A percentile compares a stretch with the other conserved stretches of the same genome.
These are phyloP conservation scores for Drosophila dunni DNA, from an alignment of 1,140 invertebrate genomes.

Conservation along the genomic window DNA sequence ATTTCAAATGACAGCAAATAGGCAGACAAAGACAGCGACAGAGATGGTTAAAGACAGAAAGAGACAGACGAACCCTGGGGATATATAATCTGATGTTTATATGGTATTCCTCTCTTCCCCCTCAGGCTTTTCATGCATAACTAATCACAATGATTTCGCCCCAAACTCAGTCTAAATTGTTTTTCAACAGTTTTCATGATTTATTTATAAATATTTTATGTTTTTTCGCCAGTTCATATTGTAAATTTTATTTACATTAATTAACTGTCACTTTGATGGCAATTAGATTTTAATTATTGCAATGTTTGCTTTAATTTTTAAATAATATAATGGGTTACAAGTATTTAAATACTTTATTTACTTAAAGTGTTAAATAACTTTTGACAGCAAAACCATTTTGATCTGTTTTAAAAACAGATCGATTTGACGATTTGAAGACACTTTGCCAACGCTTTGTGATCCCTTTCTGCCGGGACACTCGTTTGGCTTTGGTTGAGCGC, in stretches of 20 bases:
- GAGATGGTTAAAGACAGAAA: constrained; percentile 14
- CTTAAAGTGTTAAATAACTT: background rate
- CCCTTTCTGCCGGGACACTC: constrained; percentile 8
- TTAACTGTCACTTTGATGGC: constrained; percentile 2
- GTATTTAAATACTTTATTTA: too few relatives aligned
- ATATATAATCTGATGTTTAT: constrained; percentile 76
- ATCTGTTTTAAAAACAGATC: background rate
- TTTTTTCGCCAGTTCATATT: background rate
- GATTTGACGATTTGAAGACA: constrained; percentile 6
- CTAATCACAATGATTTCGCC: constrained; percentile 53
- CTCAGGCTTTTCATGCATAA: background rate
- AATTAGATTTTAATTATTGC: background rate
- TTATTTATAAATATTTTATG: constrained; percentile 22
- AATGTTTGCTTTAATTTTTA: background rate
- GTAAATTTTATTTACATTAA: constrained; percentile 1
- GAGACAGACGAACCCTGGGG: constrained; percentile 36
- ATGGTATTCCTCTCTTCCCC: background rate
- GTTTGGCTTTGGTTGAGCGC: constrained; percentile 38
- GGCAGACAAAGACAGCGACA: constrained; percentile 30
- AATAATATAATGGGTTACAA: background rate
- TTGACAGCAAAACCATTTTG: background rate
- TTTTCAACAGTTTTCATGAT: constrained; percentile 46
- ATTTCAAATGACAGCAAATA: constrained; percentile 68
- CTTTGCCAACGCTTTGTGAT: constrained; percentile 6
- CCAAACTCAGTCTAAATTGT: constrained; percentile 21